Evolutionary conservation across 1,140 invertebrate genomes (phyloP), one percentile per base, ranked within the genome.

Genomic region (Listronotus bonariensis): DNA sequence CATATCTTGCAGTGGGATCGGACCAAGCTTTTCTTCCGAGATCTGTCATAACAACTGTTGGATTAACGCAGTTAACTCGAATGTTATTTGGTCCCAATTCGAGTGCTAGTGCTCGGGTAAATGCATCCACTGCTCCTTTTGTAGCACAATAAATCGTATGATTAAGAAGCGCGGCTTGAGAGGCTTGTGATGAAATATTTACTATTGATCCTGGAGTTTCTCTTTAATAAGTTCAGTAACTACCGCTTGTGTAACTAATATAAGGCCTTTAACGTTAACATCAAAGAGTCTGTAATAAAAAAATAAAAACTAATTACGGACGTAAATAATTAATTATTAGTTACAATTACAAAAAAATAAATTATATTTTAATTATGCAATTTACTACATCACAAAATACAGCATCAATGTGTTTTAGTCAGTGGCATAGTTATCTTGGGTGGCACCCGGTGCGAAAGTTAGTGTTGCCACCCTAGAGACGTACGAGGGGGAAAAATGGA

Each of bases 11-110:
- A 0, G 74, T 78, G 0, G 92, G 89, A 73, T 95, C 88, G 14
- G 85, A 85, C 95, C 95, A 97, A 11, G 85, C 88, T 10, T 86
- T 76, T 73, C 82, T 85, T 0, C 91, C 92, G 92, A 97, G 92
- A 56, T 88, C 89, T 3, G 95, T 97, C 82, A 95, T 82, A 10
- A 93, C 90, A 0, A 95, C 92, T 0, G 92, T 95, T 9, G 95
- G 95, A 81, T 96, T 95, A 0, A 97, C 88, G 53, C 85, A 83
- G 76, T 97, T 97, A 0, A 95, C 90, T 57, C 95, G 84, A 63
- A 97, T 96, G 63, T 91, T 87, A 68, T 90, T 81, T 0, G 87
- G 86, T 0, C 93, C 94, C n/a, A 97, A 79, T 80, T 97, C 95
- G 26, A 95, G 74, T 0, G 95, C 94, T 86, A 95, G 88, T 0